Evolutionary conservation across 2,113 vertebrate genomes (phyloP), one percentile per base, ranked within the genome.

Genomic region (Pimephales promelas): DNA sequence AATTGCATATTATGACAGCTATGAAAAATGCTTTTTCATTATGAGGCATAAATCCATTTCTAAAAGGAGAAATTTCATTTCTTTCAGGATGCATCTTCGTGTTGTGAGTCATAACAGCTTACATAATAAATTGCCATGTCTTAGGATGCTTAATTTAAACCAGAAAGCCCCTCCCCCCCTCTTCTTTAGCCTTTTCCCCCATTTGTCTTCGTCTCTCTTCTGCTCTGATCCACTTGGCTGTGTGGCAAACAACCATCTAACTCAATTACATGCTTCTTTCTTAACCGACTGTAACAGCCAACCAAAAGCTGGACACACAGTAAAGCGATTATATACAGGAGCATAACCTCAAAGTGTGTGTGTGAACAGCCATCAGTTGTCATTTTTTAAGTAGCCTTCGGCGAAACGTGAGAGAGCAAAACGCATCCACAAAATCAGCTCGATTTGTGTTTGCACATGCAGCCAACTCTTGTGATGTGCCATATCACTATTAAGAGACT

Each of bases 291-390:
- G 73, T 57, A 49, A 77, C 61, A 31, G 43, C 31, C n/a, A 54
- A 75, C 31, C 61, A 71, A 43, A 68, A 78, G 62, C 73, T 68
- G 82, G 73, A 77, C 72, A 84, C 82, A 47, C 36, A 54, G 62
- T 78, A 78, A 78, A 56, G 62, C 18, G 66, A 70, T 78, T 84
- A 84, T 83, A 61, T 28, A 54, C 81, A 62, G 57, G 57, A 76
- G 59, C 24, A 75, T 20, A 52, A 52, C 47, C 43, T 49, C 75
- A 24, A 2, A 22, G 31, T 57, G 71, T 47, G 13, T 57, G 59
- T 85, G 34, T 59, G 72, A 68, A 28, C 40, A 40, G 54, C 16
- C 34, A 66, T 47, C 77, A 64, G 77, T 47, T 66, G 77, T 64
- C 57, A 20, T 28, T 47, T 79, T 8, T 79, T 24, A 49, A 64